Conservation (phyloP, 1,140 invertebrate genomes). For the Musca vetustissima region DNA sequence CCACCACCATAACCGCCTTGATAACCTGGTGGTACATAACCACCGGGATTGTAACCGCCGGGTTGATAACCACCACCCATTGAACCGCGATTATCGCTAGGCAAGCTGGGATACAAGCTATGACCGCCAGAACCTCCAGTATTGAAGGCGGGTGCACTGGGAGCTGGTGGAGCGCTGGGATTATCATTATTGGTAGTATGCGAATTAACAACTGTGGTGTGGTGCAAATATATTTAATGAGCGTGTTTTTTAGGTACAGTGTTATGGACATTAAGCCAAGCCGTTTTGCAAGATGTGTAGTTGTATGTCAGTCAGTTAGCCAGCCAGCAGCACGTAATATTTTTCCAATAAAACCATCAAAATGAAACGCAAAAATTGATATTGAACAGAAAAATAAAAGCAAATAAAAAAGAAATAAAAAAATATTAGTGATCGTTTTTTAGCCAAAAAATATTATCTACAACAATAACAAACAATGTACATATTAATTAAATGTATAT, state of each 20-base stretch:
- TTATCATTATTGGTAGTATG: conserved; percentile 46
- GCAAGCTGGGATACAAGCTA: conserved; percentile 49
- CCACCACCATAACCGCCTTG: conserved; percentile 40
- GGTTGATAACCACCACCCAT: conserved; percentile 37
- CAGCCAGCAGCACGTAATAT: conserved; percentile 1
- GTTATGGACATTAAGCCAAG: conserved; percentile 9
- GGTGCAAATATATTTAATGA: neutral
- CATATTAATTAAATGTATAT: neutral
- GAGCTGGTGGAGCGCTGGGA: conserved; percentile 37
- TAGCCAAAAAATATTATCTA: conserved; percentile 4
- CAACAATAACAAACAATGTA: neutral
- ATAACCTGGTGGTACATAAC: conserved; percentile 37
- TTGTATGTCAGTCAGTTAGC: neutral
- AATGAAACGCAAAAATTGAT: neutral
- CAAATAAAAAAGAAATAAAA: neutral
- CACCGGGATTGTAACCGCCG: conserved; percentile 29
- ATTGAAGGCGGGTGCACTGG: conserved; percentile 1
- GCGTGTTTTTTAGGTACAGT: neutral
- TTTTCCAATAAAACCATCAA: neutral
- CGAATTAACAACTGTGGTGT: conserved; percentile 36
- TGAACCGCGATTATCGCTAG: conserved; percentile 30
- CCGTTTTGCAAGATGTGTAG: neutral
- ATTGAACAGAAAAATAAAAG: neutral
- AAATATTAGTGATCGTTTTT: neutral
- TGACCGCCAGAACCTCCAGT: conserved; percentile 49